A percentile compares a stretch with the other conserved stretches of the same genome.
Conservation (phyloP, 1,140 invertebrate genomes). For the Meloidogyne floridensis region DNA sequence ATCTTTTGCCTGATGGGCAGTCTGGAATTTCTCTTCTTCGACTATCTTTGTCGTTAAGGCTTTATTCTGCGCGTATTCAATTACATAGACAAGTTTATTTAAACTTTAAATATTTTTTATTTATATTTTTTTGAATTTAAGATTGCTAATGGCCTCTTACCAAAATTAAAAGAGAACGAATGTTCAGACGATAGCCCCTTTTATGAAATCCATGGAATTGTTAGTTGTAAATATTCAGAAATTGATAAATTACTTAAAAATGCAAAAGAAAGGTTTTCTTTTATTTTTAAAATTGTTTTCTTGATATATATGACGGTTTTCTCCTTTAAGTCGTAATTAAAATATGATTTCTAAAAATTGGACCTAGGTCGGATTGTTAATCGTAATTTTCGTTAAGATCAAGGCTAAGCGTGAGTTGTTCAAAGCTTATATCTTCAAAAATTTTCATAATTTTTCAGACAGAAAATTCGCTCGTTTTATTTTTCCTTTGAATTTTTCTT, state of each 20-base stretch:
- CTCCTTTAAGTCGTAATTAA: too few species aligned
- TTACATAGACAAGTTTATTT: slow-evolving; percentile 55
- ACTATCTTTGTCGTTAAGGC: slow-evolving; percentile 56
- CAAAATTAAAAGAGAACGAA: slow-evolving; percentile 29
- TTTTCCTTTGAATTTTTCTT: background rate
- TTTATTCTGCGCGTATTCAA: slow-evolving; percentile 58
- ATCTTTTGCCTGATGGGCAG: slow-evolving; percentile 27
- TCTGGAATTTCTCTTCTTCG: slow-evolving; percentile 51
- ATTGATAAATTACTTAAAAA: slow-evolving; percentile 11
- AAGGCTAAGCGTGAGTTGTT: too few species aligned
- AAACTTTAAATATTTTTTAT: background rate
- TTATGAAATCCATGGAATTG: slow-evolving; percentile 9
- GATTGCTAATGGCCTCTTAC: slow-evolving; percentile 25
- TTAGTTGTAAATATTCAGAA: slow-evolving; percentile 14
- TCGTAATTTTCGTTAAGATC: too few species aligned
- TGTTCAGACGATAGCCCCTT: background rate
- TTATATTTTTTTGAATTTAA: background rate
- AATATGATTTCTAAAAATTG: too few species aligned
- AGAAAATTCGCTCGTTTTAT: too few species aligned
- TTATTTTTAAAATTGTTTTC: background rate
- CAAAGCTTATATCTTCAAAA: too few species aligned
- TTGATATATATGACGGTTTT: too few species aligned
- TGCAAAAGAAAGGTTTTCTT: slow-evolving; percentile 35
- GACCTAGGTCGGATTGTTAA: too few species aligned
- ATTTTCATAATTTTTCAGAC: too few species aligned